A percentile compares a stretch with the other conserved stretches of the same genome.
phyloP scores from a whole-genome alignment of 2,888 invertebrate species.

The Lithophane socia region DNA sequence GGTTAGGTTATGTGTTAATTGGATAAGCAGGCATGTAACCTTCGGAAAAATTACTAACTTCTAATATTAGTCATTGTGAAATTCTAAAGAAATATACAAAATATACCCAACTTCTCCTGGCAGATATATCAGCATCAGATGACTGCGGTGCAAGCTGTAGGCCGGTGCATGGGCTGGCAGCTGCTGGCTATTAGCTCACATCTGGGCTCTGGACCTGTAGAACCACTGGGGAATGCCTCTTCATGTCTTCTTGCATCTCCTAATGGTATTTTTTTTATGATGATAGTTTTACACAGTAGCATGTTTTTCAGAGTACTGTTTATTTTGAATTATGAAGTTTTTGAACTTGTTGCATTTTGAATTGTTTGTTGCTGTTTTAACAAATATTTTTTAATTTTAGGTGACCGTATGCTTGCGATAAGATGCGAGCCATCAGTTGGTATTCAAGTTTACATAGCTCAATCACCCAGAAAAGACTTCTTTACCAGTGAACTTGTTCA shows the following conservation, averaged over 20 bases:
- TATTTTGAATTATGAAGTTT: slow-evolving; percentile 1
- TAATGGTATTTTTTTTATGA: slow-evolving; percentile 90
- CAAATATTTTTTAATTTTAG: slow-evolving; percentile 74
- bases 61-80: slow-evolving; percentile 19
- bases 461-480: slow-evolving; percentile 96
- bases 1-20: slow-evolving; percentile 55
- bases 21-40: slow-evolving; percentile 14
- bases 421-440: slow-evolving; percentile 97
- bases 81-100: slow-evolving; percentile 4
- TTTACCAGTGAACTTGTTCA: slow-evolving; percentile 96
- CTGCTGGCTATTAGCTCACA: slow-evolving; percentile 96
- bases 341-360: slow-evolving; percentile 4
- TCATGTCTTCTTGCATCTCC: slow-evolving; percentile 97
- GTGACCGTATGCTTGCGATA: slow-evolving; percentile 96
- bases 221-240: slow-evolving; percentile 97
- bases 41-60: background rate
- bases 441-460: slow-evolving; percentile 97
- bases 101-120: slow-evolving; percentile 20
- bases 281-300: background rate
- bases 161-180: slow-evolving; percentile 99
- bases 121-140: slow-evolving; percentile 99
- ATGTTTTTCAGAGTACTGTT: background rate
- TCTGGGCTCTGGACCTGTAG: slow-evolving; percentile 97
- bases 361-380: slow-evolving; percentile 10
- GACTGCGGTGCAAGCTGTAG: slow-evolving; percentile 96